These are phyloP conservation scores for Triplophysa dalaica DNA, from an alignment of 2,113 vertebrate genomes.

Conservation along the genomic window DNA sequence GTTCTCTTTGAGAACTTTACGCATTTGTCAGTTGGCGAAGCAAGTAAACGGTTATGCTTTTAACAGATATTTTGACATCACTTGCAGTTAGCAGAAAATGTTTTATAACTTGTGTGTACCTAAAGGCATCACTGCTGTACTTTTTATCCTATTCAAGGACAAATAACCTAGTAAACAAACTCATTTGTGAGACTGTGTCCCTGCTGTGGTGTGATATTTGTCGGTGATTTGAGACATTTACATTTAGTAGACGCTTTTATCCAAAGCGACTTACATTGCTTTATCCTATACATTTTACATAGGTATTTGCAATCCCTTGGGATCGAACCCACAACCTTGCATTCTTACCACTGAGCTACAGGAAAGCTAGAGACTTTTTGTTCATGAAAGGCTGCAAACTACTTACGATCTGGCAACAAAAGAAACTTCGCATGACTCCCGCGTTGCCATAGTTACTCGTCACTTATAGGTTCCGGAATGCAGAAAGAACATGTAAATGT, in stretches of 20 bases:
- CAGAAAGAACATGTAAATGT: background rate
- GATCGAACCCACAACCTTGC: too few species aligned
- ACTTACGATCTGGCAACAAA: conserved; percentile 29
- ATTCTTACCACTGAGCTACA: too few species aligned
- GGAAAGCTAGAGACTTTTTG: too few species aligned
- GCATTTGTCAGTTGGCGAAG: too few species aligned
- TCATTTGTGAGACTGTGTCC: background rate
- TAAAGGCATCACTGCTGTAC: background rate
- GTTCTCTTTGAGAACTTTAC: too few species aligned
- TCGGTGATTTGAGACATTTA: conserved; percentile 23
- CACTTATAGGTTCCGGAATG: conserved; percentile 26
- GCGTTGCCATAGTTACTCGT: conserved; percentile 21
- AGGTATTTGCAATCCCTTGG: too few species aligned
- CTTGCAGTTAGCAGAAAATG: background rate
- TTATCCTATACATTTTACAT: too few species aligned
- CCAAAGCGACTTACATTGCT: too few species aligned
- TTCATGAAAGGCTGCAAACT: background rate
- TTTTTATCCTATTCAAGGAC: background rate
- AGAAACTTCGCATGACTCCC: conserved; percentile 15
- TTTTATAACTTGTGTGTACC: background rate
- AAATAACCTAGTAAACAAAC: background rate
- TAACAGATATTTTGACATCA: background rate
- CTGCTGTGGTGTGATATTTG: conserved; percentile 8
- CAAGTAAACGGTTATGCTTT: too few species aligned
- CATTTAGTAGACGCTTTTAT: too few species aligned